These are phyloP conservation scores for Troglohyphantes excavatus DNA, from an alignment of 2,888 invertebrate species.

Conservation along the genomic window DNA sequence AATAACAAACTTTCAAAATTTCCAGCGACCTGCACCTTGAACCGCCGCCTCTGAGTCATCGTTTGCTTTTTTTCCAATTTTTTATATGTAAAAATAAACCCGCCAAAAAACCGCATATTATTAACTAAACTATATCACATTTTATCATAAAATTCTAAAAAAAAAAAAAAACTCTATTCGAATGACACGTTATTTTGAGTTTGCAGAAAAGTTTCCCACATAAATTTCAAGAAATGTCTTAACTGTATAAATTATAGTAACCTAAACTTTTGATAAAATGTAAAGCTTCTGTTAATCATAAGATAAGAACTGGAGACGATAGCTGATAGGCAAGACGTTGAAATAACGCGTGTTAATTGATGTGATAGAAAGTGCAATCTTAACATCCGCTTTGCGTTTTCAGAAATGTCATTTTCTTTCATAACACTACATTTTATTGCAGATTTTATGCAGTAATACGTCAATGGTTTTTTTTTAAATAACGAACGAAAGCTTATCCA, in stretches of 20 bases:
- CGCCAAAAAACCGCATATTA: no score
- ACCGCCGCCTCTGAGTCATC: no score
- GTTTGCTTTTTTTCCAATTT: no score
- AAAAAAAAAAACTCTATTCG: no score
- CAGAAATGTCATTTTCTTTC: not conserved
- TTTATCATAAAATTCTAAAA: no score
- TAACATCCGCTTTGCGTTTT: not conserved
- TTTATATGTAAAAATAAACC: no score
- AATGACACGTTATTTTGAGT: not conserved
- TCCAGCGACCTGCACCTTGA: no score
- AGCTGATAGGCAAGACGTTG: not conserved
- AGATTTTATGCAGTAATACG: not conserved
- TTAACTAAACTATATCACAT: no score
- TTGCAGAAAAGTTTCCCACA: not conserved
- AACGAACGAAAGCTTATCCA: no score
- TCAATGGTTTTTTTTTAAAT: no score
- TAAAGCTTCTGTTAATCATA: not conserved
- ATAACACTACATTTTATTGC: not conserved
- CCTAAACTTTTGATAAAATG: not conserved
- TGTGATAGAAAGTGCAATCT: not conserved
- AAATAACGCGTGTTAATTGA: not conserved
- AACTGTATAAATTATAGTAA: no score
- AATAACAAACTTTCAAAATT: no score
- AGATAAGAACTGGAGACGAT: not conserved
- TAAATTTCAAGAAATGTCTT: not conserved